Conservation (phyloP, 2,888 invertebrate genomes). For the Cactoblastis cactorum region DNA sequence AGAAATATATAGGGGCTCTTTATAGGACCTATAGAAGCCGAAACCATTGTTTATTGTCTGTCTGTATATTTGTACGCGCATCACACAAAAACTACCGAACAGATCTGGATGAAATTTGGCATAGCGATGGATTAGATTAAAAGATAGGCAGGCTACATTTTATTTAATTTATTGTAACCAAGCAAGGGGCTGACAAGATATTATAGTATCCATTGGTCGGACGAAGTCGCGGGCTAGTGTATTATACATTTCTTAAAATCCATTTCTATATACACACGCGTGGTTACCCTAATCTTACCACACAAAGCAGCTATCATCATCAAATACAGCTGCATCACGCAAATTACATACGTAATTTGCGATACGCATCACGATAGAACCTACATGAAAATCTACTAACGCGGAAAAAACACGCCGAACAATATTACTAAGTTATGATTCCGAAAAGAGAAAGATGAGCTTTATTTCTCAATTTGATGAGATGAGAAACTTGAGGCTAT, state of each 20-base stretch:
- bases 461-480: slow-evolving; percentile 26
- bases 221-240: too few species aligned
- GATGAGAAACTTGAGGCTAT: neutral
- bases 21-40: too few species aligned
- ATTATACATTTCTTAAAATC: neutral
- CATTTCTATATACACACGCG: neutral
- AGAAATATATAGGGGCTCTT: too few species aligned
- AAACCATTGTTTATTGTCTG: too few species aligned
- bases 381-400: slow-evolving; percentile 42
- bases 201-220: too few species aligned
- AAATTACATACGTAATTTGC: slow-evolving; percentile 56
- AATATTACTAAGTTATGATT: slow-evolving; percentile 46
- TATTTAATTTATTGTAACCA: too few species aligned
- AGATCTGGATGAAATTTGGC: too few species aligned
- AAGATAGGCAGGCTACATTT: too few species aligned
- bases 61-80: too few species aligned
- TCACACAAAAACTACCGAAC: too few species aligned
- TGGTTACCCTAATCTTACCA: slow-evolving; percentile 17
- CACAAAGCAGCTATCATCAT: slow-evolving; percentile 51
- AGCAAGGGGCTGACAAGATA: too few species aligned
- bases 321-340: slow-evolving; percentile 66
- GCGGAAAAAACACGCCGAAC: slow-evolving; percentile 50
- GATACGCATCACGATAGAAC: slow-evolving; percentile 48
- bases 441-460: slow-evolving; percentile 44
- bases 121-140: too few species aligned